Conservation (phyloP, 35 echinoderm and acorn worm genomes). For the Acanthaster planci region DNA sequence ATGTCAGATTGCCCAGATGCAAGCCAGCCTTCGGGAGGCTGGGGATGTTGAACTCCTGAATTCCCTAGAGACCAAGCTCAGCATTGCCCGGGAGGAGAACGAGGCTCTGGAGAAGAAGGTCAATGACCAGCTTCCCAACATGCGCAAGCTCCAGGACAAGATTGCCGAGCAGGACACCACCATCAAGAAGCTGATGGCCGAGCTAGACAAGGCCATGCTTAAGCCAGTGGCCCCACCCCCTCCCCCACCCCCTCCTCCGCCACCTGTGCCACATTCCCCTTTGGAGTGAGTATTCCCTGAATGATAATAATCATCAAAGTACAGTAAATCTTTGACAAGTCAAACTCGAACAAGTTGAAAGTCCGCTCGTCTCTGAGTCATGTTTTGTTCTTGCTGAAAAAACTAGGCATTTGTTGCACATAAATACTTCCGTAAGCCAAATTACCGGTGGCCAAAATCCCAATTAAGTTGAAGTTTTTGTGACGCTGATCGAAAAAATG, state of each 20-base stretch:
- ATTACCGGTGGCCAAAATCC: too few species aligned
- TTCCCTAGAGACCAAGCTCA: conserved; percentile 61
- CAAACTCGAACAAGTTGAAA: too few species aligned
- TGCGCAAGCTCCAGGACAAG: conserved; percentile 40
- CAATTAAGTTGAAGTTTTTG: too few species aligned
- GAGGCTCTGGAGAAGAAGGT: conserved; percentile 55
- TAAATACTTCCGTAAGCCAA: too few species aligned
- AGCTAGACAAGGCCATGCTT: conserved; percentile 46
- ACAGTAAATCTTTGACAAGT: too few species aligned
- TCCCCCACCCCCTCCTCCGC: conserved; percentile 66
- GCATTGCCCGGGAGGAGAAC: conserved; percentile 80
- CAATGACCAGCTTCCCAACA: conserved; percentile 53
- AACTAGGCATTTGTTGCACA: too few species aligned
- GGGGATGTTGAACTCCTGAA: conserved; percentile 47
- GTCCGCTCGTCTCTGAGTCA: too few species aligned
- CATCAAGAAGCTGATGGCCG: conserved; percentile 44
- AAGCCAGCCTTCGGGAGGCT: conserved; percentile 38
- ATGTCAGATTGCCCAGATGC: conserved; percentile 44
- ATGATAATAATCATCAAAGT: too few species aligned
- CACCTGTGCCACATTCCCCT: conserved; percentile 40
- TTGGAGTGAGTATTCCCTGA: conserved; percentile 56
- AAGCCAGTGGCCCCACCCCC: conserved; percentile 60
- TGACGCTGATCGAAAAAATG: too few species aligned
- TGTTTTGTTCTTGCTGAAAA: too few species aligned
- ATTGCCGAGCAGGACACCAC: conserved; percentile 56